A percentile compares a stretch with the other conserved stretches of the same genome.
These are phyloP conservation scores for Papilio machaon DNA, from an alignment of 1,140 invertebrate genomes.

Conservation along the genomic window DNA sequence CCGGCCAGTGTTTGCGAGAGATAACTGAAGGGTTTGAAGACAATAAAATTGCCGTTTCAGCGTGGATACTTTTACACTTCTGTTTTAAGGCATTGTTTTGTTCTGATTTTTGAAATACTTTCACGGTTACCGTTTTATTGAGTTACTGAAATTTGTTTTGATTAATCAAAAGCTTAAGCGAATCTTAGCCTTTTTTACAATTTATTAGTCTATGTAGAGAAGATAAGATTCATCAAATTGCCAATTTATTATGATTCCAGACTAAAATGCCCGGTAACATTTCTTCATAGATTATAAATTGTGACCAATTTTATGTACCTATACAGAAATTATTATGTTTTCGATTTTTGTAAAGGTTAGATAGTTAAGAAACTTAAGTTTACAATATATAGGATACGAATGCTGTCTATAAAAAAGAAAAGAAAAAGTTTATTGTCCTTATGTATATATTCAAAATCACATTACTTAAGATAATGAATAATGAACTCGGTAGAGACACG, in stretches of 20 bases:
- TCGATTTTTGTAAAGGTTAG: too few relatives aligned
- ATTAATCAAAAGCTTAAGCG: neutral
- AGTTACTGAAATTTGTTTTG: neutral
- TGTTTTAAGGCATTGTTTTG: conserved; percentile 45
- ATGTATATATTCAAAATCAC: neutral
- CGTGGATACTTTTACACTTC: conserved; percentile 45
- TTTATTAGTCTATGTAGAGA: neutral
- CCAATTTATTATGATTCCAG: neutral
- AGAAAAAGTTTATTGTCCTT: neutral
- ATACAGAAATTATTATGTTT: too few relatives aligned
- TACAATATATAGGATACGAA: neutral
- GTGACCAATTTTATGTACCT: neutral
- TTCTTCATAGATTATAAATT: neutral
- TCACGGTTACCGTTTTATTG: neutral
- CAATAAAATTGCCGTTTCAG: conserved; percentile 48
- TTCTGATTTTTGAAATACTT: conserved; percentile 34
- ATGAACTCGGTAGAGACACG: conserved; percentile 35
- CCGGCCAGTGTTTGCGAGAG: conserved; percentile 56
- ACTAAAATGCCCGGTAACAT: neutral
- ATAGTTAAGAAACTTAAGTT: too few relatives aligned
- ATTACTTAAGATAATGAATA: conserved; percentile 36
- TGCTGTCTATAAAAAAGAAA: neutral
- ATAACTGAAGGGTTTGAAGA: conserved; percentile 67
- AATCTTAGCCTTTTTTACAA: neutral
- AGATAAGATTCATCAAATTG: neutral